Percentiles rank a stretch among this genome's conserved stretches.
Evolutionary conservation across 2,888 invertebrate species (phyloP).

Genomic region (Xanthostigma xanthostigma): DNA sequence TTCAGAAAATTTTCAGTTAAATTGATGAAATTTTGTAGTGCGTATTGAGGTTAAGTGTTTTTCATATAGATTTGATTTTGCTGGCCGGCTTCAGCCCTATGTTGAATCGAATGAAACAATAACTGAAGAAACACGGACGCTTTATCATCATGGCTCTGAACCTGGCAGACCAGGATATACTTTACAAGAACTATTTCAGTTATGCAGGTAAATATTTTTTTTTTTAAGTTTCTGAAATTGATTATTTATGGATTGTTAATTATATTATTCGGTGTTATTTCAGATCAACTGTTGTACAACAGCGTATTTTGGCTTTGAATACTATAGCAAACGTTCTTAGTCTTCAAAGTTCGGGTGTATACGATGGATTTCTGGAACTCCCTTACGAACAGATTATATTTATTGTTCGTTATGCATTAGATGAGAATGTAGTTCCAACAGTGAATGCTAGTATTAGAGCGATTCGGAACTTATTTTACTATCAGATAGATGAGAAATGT

Average conservation of each 20-base stretch:
- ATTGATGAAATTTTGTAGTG: background rate
- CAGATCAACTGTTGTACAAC: slow-evolving; percentile 63
- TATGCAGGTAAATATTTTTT: slow-evolving; percentile 42
- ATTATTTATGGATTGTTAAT: background rate
- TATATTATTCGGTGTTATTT: slow-evolving; percentile 7
- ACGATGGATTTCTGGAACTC: slow-evolving; percentile 57
- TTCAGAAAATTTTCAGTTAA: background rate
- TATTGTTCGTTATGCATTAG: slow-evolving; percentile 68
- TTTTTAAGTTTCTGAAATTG: background rate
- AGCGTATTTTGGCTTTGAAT: slow-evolving; percentile 65
- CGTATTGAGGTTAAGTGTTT: background rate
- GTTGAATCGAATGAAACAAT: slow-evolving; percentile 41
- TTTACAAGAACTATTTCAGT: slow-evolving; percentile 70
- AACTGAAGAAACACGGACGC: slow-evolving; percentile 40
- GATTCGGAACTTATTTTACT: slow-evolving; percentile 57
- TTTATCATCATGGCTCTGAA: slow-evolving; percentile 90
- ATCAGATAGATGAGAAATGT: slow-evolving; percentile 63
- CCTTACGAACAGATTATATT: slow-evolving; percentile 66
- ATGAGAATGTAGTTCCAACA: slow-evolving; percentile 61
- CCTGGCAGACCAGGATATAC: slow-evolving; percentile 84
- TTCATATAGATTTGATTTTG: slow-evolving; percentile 54
- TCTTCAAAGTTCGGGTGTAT: slow-evolving; percentile 57
- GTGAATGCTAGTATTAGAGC: slow-evolving; percentile 63
- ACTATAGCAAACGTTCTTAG: slow-evolving; percentile 65
- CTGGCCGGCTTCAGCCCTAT: slow-evolving; percentile 62